Conservation (phyloP, 2,113 vertebrate species). For the Chiloscyllium plagiosum region DNA sequence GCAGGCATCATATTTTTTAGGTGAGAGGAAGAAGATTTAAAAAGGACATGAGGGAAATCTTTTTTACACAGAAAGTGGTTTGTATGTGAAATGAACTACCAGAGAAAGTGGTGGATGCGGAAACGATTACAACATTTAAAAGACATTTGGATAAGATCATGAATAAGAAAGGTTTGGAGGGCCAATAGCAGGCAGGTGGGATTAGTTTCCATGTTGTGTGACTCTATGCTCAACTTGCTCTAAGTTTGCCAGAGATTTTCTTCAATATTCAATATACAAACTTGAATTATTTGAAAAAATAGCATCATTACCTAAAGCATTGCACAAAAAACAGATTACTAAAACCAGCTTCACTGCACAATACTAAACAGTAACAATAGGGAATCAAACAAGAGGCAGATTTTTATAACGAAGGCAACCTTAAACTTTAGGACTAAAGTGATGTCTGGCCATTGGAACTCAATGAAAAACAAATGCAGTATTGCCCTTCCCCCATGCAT, state of each 20-base stretch:
- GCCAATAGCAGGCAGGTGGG: too few relatives aligned
- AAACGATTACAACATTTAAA: too few relatives aligned
- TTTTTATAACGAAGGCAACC: not conserved
- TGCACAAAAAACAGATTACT: not conserved
- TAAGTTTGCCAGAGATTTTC: not conserved
- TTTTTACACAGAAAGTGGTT: too few relatives aligned
- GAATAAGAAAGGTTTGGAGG: too few relatives aligned
- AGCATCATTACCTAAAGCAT: not conserved
- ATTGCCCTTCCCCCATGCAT: constrained; percentile 31
- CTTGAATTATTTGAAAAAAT: not conserved
- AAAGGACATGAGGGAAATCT: too few relatives aligned
- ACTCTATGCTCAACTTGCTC: not conserved
- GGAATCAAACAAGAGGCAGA: not conserved
- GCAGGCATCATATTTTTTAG: too few relatives aligned
- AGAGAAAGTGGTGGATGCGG: too few relatives aligned
- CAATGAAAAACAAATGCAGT: not conserved
- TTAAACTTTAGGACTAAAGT: not conserved
- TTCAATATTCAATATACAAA: not conserved
- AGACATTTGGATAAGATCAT: too few relatives aligned
- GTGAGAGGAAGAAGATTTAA: too few relatives aligned
- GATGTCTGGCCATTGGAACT: constrained; percentile 32
- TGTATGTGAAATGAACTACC: too few relatives aligned
- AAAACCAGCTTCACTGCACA: not conserved
- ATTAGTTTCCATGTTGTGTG: too few relatives aligned
- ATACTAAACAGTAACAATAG: not conserved